A percentile compares a stretch with the other conserved stretches of the same genome.
Conservation (phyloP, 2,113 vertebrate genomes). For the Sterna hirundo region DNA sequence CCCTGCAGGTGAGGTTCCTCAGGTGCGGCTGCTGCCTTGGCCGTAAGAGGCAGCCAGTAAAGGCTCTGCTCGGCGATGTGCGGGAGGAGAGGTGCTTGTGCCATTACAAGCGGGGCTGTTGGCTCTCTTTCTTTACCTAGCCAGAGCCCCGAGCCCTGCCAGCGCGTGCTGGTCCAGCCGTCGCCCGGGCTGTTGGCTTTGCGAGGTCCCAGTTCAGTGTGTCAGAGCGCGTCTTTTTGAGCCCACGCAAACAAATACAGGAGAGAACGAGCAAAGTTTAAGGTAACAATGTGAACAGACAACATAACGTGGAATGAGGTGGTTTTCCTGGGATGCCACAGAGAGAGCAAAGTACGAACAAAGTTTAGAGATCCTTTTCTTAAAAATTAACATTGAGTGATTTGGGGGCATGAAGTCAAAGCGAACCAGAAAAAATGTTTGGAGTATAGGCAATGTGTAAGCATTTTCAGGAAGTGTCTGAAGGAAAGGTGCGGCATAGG, state of each 20-base stretch:
- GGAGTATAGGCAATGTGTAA: background rate
- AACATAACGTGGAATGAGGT: rapidly evolving
- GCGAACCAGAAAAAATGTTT: rapidly evolving
- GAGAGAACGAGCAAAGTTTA: rapidly evolving
- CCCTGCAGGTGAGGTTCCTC: background rate
- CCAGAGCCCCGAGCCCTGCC: background rate
- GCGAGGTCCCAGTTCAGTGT: rapidly evolving
- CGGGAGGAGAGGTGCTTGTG: background rate
- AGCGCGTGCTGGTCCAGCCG: rapidly evolving
- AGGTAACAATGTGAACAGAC: background rate
- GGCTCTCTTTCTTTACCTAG: background rate
- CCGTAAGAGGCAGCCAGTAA: background rate
- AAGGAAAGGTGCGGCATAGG: background rate
- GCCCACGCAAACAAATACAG: rapidly evolving
- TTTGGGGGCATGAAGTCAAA: background rate
- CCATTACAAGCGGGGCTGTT: background rate
- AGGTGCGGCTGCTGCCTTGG: background rate
- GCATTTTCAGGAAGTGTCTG: background rate
- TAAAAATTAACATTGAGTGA: background rate
- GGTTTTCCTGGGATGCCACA: background rate
- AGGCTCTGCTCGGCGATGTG: background rate
- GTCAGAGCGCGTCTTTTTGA: background rate
- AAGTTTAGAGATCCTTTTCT: background rate
- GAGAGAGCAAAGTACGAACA: background rate
- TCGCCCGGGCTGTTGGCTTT: too few relatives aligned